Evolutionary conservation across 2,113 vertebrate species (phyloP), one percentile per base, ranked within the genome.

Genomic region (Ranitomeya variabilis): DNA sequence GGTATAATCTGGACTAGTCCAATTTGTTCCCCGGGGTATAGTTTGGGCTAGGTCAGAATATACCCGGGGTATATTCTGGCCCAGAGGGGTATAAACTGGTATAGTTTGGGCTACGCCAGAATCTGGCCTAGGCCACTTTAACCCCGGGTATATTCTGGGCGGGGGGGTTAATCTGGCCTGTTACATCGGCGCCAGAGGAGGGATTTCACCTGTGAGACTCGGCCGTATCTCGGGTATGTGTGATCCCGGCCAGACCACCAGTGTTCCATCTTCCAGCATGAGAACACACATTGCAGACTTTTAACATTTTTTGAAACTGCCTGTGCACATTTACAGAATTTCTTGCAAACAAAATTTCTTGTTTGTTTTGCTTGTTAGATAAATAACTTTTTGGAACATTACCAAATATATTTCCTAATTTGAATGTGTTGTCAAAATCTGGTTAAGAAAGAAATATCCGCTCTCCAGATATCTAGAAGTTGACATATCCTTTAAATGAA

Each of bases 401-500:
- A 2, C 19, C 19, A 82, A 64, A 83, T 66, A 66, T 83, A 74
- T 21, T 51, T 66, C 15, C 51, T 66, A 66, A 5, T 51, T 83
- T 62, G 16, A 19, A 62, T 64, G 31, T 7, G 14, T 10, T 82
- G 16, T 83, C 80, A 83, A 83, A 81, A 52, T n/a, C 80, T 10
- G 14, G 16, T 64, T 37, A 45, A 62, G 23, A 51, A 62, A 82
- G 15, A 64, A 74, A 13, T 16, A 62, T 60, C 57, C 64, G 55
- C 16, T 62, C 85, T 73, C 84, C 71, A 86, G 84, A 86, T 77
- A 55, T 86, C 71, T 76, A 11, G 26, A 76, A 60, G 67, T 55
- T 13, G 13, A 86, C 51, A 19, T 60, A 62, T 85, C 74, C 69
- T 11, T 59, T 60, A 26, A 31, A 45, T 86, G 59, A 86, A 86